Base-by-base conservation (phyloP, 2,888 invertebrate genomes). In the Anoncus sp. region DNA sequence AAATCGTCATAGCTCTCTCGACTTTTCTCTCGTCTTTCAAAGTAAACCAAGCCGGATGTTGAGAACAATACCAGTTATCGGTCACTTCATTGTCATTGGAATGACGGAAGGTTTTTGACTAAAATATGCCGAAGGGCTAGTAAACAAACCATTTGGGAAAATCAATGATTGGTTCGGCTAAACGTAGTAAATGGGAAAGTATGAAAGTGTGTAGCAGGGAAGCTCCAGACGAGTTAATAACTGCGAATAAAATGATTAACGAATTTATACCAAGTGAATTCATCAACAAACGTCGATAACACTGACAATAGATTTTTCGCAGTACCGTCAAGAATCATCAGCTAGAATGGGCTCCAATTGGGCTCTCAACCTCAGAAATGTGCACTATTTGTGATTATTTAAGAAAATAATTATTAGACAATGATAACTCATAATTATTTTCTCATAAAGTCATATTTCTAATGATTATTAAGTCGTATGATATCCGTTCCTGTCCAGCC, bases 1-100 rank as follows among this genome's bases (percentile, higher is more conserved):
- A 59, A 65, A 59, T 59, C 12, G 16, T 49, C 49, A 18, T 35
- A n/a, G 12, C 51, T 51, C 12, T 10, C 40, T n/a, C 38, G 59
- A 49, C 59, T 18, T 69, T 22, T 14, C 45, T 35, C 18, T 55
- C 9, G 31, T 53, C 31, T 3, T 1, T n/a, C n/a, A 14, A 27
- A 14, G 9, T 27, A 16, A 55, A 51, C 12, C 4, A 24, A 12
- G 22, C 22, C 20, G 24, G 24, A 51, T 51, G 49, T 16, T 22
- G 24, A 24, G 16, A 22, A 51, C 6, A 20, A 18, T 6, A 16
- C 45, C 18, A 24, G 22, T 51, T 51, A 51, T 51, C 24, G 14
- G 24, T 51, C 10, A 47, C 9, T 20, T 5, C n/a, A 47, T 47
- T 47, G 45, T 47, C 45, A 18, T 20, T 16, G 20, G 20, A 20